A percentile compares a stretch with the other conserved stretches of the same genome.
Conservation (phyloP, 2,888 invertebrate species). For the Scaptomyza cyrtandrae region DNA sequence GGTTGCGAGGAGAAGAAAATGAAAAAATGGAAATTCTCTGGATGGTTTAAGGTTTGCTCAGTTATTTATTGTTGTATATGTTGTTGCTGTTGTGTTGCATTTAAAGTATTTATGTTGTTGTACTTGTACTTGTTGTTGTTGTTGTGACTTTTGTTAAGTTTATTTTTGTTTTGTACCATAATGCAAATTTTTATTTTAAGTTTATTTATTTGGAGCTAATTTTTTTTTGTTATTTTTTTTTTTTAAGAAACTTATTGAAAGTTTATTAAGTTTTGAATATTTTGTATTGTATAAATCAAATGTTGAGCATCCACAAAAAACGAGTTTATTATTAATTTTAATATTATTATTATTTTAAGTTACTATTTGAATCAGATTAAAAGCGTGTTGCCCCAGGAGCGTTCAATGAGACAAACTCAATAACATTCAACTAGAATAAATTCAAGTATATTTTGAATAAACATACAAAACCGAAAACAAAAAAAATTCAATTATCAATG, state of each 20-base stretch:
- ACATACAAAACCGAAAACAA: slow-evolving; percentile 58
- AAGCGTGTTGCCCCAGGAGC: slow-evolving; percentile 79
- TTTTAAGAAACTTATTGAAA: slow-evolving; percentile 11
- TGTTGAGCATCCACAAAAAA: slow-evolving; percentile 69
- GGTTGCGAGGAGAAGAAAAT: slow-evolving; percentile 9
- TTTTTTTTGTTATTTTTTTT: slow-evolving; percentile 14
- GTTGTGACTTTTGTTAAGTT: slow-evolving; percentile 48
- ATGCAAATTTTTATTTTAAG: slow-evolving; percentile 58
- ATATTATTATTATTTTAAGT: slow-evolving; percentile 3
- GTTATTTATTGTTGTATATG: slow-evolving; percentile 1
- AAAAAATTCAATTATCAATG: slow-evolving; percentile 67
- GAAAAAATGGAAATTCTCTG: slow-evolving; percentile 26
- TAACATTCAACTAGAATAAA: slow-evolving; percentile 75
- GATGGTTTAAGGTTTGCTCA: slow-evolving; percentile 12
- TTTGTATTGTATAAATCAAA: slow-evolving; percentile 45
- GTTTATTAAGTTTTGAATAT: slow-evolving; percentile 23
- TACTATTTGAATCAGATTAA: slow-evolving; percentile 40
- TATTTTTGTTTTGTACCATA: slow-evolving; percentile 45
- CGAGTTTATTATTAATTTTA: slow-evolving; percentile 33
- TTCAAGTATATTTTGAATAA: slow-evolving; percentile 49
- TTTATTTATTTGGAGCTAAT: slow-evolving; percentile 23
- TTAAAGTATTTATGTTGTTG: slow-evolving; percentile 19
- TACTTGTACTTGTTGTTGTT: slow-evolving; percentile 38
- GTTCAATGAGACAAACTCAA: slow-evolving; percentile 78
- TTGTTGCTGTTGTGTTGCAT: slow-evolving; percentile 27